A percentile compares a stretch with the other conserved stretches of the same genome.
phyloP scores from a whole-genome alignment of 2,113 vertebrate genomes.

The Seriola quinqueradiata region DNA sequence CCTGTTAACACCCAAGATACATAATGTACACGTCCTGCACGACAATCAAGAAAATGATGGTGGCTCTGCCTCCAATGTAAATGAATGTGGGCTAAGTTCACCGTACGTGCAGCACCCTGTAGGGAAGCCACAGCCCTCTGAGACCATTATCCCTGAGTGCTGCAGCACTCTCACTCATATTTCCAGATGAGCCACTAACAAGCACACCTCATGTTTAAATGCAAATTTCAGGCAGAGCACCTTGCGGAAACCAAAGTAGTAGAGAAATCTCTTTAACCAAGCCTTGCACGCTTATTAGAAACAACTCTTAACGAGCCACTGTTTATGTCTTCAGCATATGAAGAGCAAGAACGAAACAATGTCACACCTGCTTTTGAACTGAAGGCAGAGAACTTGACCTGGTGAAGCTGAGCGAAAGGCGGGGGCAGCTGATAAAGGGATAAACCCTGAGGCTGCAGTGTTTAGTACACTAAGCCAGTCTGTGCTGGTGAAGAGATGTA shows the following conservation, averaged over 20 bases:
- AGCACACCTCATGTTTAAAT: constrained; percentile 63
- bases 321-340: constrained; percentile 23
- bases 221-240: constrained; percentile 47
- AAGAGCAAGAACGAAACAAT: constrained; percentile 21
- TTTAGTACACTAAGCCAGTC: constrained; percentile 56
- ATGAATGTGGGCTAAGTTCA: constrained; percentile 50
- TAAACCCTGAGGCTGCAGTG: constrained; percentile 56
- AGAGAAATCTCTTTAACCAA: constrained; percentile 31
- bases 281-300: constrained; percentile 29
- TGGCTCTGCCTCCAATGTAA: constrained; percentile 53
- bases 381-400: constrained; percentile 11
- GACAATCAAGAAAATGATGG: constrained; percentile 47
- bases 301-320: constrained; percentile 19
- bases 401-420: constrained; percentile 15
- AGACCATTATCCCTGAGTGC: constrained; percentile 52
- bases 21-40: constrained; percentile 34
- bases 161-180: constrained; percentile 29
- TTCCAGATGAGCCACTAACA: constrained; percentile 38
- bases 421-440: constrained; percentile 55
- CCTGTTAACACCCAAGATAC: constrained; percentile 31
- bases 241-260: constrained; percentile 23
- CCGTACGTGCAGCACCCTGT: background rate
- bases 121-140: constrained; percentile 23
- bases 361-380: constrained; percentile 46
- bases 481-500: constrained; percentile 52